Evolutionary conservation across 1,140 invertebrate genomes (phyloP), one percentile per base, ranked within the genome.

Genomic region (Sesamia nonagrioides): DNA sequence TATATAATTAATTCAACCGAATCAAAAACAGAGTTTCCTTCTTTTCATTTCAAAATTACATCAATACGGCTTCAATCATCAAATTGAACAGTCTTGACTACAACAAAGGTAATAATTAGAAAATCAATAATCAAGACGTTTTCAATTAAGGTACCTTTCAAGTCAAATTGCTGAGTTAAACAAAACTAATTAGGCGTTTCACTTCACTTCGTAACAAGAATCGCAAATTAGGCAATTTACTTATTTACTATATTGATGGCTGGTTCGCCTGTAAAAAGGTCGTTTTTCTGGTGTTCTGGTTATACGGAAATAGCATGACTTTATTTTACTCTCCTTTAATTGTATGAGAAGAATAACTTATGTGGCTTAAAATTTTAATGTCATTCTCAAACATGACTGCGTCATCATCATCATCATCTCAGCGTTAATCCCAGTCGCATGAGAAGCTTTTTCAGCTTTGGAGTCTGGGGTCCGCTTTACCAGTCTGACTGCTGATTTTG

Each of bases 111-210:
- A 61, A 61, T 61, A 61, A 61, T 61, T 61, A 35, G 13, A 72
- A 15, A 56, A 72, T 54, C 50, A 72, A 72, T 72, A 72, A 72
- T 52, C 52, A 50, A 72, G 58, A 56, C 37, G 52, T 56, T 72
- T 52, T 35, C 69, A 72, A 72, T 72, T 72, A 72, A 72, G 58
- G n/a, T 0, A 18, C 21, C 69, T 56, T 56, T 72, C 54, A 58
- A 72, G 50, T 72, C 35, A 72, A 72, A 58, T 72, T 72, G 50
- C 48, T n/a, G 21, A 40, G 50, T 27, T 40, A 72, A 72, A 72
- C 52, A 72, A 56, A 35, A 56, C 69, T 50, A 72, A 72, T 72
- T 72, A 72, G 15, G 15, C n/a, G n/a, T n/a, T n/a, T n/a, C 7
- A 6, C n/a, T 61, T 21, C 33, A 58, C 40, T 72, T 54, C 35